Percentiles rank a stretch among this genome's conserved stretches.
Conservation (phyloP, 2,113 vertebrate species). For the Apaloderma vittatum region DNA sequence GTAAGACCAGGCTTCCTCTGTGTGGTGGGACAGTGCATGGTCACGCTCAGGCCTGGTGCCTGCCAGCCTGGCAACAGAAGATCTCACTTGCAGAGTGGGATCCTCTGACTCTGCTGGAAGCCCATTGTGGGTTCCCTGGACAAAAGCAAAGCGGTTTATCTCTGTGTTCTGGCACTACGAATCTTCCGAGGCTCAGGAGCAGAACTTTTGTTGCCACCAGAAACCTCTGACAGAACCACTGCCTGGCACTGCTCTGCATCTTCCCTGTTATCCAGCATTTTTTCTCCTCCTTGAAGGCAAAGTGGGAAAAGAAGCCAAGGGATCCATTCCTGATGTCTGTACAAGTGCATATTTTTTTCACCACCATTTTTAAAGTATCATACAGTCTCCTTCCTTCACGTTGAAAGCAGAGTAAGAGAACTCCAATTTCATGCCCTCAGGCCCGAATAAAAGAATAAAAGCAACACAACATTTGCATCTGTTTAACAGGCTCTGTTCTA, state of each 20-base stretch:
- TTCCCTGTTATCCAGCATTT: background rate
- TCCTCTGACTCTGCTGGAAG: background rate
- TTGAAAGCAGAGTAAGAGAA: conserved; percentile 77
- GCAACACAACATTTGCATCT: conserved; percentile 84
- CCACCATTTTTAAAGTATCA: conserved; percentile 65
- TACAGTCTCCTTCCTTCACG: conserved; percentile 72
- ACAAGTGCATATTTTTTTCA: conserved; percentile 53
- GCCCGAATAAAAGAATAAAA: conserved; percentile 81
- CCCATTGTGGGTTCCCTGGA: background rate
- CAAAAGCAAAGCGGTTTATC: conserved; percentile 23
- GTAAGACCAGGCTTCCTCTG: background rate
- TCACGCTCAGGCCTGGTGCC: background rate
- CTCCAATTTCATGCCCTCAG: conserved; percentile 76
- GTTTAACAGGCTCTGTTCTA: conserved; percentile 75
- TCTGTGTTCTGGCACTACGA: conserved; percentile 19
- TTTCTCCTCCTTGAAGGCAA: conserved; percentile 17
- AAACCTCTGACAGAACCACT: background rate
- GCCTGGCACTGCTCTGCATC: background rate
- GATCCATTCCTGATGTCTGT: conserved; percentile 13
- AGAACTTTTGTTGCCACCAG: conserved; percentile 7
- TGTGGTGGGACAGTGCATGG: background rate
- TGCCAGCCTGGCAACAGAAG: background rate
- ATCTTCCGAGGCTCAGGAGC: background rate
- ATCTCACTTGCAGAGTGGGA: background rate
- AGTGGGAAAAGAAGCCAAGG: conserved; percentile 51